Evolutionary conservation across 2,888 invertebrate species (phyloP).

Genomic region (Exephanes ischioxanthus): DNA sequence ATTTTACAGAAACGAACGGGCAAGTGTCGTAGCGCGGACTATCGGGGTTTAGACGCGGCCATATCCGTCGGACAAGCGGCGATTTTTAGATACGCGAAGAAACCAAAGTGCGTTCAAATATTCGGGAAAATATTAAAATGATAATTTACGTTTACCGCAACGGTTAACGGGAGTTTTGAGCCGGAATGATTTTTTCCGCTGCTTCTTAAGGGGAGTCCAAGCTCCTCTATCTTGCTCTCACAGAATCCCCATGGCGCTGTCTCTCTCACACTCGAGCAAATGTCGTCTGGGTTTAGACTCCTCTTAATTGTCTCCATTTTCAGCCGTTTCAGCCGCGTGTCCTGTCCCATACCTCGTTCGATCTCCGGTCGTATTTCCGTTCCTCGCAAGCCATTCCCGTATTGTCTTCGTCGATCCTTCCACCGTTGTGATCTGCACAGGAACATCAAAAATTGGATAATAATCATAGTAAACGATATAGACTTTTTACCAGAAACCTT

Average conservation of each 20-base stretch:
- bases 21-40: background rate
- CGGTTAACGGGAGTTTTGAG: too few relatives aligned
- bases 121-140: too few relatives aligned
- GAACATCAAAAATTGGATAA: background rate
- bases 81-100: background rate
- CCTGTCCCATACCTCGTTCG: background rate
- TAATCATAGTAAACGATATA: too few relatives aligned
- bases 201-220: background rate
- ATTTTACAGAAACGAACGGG: background rate
- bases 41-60: background rate
- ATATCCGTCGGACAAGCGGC: background rate
- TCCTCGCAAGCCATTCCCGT: background rate
- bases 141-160: too few relatives aligned
- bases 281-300: too few relatives aligned
- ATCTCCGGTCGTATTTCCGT: background rate
- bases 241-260: too few relatives aligned
- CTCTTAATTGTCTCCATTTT: background rate
- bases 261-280: too few relatives aligned
- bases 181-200: too few relatives aligned
- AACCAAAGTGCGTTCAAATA: too few relatives aligned
- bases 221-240: too few relatives aligned
- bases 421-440: background rate
- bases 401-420: background rate
- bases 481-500: too few relatives aligned
- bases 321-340: slow-evolving; percentile 1